phyloP scores from a whole-genome alignment of 2,113 vertebrate species.

The Hemichromis elongatus region DNA sequence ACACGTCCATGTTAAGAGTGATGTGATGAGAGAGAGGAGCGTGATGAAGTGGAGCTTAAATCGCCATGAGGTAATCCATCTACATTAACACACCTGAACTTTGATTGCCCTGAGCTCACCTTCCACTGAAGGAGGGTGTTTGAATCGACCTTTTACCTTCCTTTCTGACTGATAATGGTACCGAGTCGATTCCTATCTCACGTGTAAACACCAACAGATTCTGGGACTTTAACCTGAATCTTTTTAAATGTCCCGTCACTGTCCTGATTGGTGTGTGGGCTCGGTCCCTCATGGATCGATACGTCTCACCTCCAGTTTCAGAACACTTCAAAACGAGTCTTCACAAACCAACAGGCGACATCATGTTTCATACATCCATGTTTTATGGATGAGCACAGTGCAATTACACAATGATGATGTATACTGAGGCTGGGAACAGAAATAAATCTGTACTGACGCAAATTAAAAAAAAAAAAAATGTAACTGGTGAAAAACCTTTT shows the following conservation, averaged over 20 bases:
- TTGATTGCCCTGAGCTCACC: background rate
- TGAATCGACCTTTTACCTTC: background rate
- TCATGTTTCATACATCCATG: background rate
- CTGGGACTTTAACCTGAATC: background rate
- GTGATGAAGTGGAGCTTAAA: background rate
- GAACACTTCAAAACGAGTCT: rapidly evolving
- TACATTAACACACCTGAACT: background rate
- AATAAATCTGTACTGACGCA: too few species aligned
- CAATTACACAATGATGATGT: background rate
- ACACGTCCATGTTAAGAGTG: background rate
- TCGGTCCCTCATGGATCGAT: background rate
- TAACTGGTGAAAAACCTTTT: too few species aligned
- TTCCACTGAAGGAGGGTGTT: background rate
- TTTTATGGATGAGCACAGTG: rapidly evolving
- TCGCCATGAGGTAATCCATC: background rate
- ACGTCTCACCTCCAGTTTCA: background rate
- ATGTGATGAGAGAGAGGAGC: background rate
- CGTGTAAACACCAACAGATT: rapidly evolving
- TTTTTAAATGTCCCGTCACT: background rate
- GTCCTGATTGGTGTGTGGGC: background rate
- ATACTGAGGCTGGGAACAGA: rapidly evolving
- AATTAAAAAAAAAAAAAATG: too few species aligned
- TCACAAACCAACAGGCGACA: background rate
- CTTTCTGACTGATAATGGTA: background rate
- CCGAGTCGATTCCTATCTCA: rapidly evolving